These are phyloP conservation scores for Caenorhabditis doughertyi DNA, from an alignment of 2,888 invertebrate species.

Conservation along the genomic window DNA sequence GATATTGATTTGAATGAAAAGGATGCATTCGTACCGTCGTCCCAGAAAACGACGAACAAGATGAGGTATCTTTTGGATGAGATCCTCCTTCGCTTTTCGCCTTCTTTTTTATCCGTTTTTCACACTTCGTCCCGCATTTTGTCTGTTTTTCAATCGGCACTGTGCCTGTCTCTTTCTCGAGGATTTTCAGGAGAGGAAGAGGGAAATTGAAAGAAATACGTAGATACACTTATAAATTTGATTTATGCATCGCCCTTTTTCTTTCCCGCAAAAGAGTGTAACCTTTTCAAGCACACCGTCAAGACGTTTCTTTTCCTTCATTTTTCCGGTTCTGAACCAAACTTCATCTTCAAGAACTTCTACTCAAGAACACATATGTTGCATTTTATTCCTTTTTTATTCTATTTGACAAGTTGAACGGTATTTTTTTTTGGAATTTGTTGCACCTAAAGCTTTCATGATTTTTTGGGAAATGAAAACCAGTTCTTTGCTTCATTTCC, in stretches of 20 bases:
- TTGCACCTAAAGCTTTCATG: too few species aligned
- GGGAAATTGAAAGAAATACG: constrained; percentile 34
- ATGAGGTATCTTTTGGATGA: constrained; percentile 56
- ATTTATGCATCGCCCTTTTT: constrained; percentile 42
- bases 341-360: constrained; percentile 46
- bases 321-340: constrained; percentile 47
- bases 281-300: constrained; percentile 57
- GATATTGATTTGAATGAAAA: constrained; percentile 45
- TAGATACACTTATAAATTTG: constrained; percentile 51
- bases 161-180: constrained; percentile 34
- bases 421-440: too few species aligned
- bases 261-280: constrained; percentile 29
- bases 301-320: background rate
- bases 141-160: constrained; percentile 60
- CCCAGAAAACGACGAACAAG: constrained; percentile 54
- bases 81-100: constrained; percentile 19
- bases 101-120: constrained; percentile 26
- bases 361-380: constrained; percentile 31
- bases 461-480: too few species aligned
- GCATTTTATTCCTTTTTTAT: constrained; percentile 1
- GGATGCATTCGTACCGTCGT: constrained; percentile 7
- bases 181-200: background rate
- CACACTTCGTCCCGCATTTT: constrained; percentile 25
- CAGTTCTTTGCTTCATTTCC: too few species aligned
- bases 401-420: too few species aligned